Base-by-base conservation (phyloP, 2,888 invertebrate genomes). In the Lamellibrachia columna region DNA sequence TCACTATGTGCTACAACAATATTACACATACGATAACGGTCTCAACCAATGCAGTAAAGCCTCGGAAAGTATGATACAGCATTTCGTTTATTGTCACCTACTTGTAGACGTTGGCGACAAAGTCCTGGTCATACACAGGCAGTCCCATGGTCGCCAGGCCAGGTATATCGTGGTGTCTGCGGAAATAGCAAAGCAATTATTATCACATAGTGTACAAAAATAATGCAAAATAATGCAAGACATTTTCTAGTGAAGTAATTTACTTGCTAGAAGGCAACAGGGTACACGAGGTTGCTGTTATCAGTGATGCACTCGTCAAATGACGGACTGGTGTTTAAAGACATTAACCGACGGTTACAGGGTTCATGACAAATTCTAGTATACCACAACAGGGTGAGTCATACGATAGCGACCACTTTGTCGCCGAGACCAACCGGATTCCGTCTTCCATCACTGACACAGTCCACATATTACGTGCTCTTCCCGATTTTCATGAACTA, bases 61-160 rank as follows among this genome's bases (percentile, higher is more conserved):
- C 40, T 40, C 40, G 40, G 40, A 40, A 0, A 75, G n/a, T 22
- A 75, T 22, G 75, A 4, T n/a, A 75, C 75, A n/a, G n/a, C n/a
- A 3, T 75, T 4, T 9, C 3, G 15, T 15, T 75, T 15, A 22
- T n/a, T 75, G 75, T 15, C 75, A 75, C 75, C 75, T 75, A 91
- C 91, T 58, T 91, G 55, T 53, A 91, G 8, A 93, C 93, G 15
- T 91, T 91, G 53, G 94, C 93, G n/a, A 94, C 93, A 91, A 92
- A 93, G 90, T 93, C 93, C 90, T 93, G 92, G 90, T 94, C 94
- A 60, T 92, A 93, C 15, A 92, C 94, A 15, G 93, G 93, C 60
- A 93, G 93, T 91, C 93, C 93, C 92, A 40, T 52, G n/a, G 40
- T 60, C 60, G 55, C 90, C 92, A 40, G 11, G 52, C 90, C 53